Conservation (phyloP, 2,888 invertebrate species). For the Chrysodeixis includens region DNA sequence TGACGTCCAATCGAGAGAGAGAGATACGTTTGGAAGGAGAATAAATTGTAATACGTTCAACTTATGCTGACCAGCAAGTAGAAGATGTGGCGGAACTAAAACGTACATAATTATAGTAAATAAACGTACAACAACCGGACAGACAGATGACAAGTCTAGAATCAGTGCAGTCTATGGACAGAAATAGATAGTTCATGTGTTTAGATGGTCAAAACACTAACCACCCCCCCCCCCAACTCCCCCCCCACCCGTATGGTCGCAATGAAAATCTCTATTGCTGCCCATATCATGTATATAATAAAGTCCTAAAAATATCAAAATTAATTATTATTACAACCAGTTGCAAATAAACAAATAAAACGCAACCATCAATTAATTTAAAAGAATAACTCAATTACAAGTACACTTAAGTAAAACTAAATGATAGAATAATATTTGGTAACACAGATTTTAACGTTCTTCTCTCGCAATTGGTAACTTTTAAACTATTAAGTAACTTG, state of each 20-base stretch:
- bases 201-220: not conserved
- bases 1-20: not conserved
- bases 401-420: slow-evolving; percentile 38
- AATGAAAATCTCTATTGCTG: not conserved
- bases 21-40: not conserved
- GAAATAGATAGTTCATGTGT: not conserved
- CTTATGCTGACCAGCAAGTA: not conserved
- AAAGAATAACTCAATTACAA: slow-evolving; percentile 20
- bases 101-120: slow-evolving; percentile 19
- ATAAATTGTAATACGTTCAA: not conserved
- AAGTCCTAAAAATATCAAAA: slow-evolving; percentile 13
- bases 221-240: not conserved
- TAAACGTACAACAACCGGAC: slow-evolving; percentile 19
- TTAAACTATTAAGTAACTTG: slow-evolving; percentile 36
- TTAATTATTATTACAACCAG: slow-evolving; percentile 12
- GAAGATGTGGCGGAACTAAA: slow-evolving; percentile 6
- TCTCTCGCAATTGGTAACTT: slow-evolving; percentile 54
- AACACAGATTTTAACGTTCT: slow-evolving; percentile 47
- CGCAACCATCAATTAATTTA: slow-evolving; percentile 19
- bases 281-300: not conserved
- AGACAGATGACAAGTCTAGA: slow-evolving; percentile 14
- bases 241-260: not conserved
- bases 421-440: slow-evolving; percentile 62
- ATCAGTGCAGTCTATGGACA: slow-evolving; percentile 12
- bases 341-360: slow-evolving; percentile 33